Evolutionary conservation across 2,113 vertebrate species (phyloP).

Genomic region (Eidolon helvum): DNA sequence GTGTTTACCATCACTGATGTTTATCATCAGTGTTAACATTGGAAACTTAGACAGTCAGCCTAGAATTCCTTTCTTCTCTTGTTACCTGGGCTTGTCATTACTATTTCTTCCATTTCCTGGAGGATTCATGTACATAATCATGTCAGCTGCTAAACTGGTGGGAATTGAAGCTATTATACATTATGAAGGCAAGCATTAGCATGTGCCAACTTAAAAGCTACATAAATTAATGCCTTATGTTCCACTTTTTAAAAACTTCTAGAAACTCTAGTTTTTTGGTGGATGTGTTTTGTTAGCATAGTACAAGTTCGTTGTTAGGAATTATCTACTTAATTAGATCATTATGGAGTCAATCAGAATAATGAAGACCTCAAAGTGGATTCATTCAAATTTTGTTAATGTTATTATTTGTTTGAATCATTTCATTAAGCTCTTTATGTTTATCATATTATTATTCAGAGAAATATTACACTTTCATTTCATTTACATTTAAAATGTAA

Average conservation of each 20-base stretch:
- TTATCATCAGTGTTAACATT: conserved; percentile 53
- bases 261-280: background rate
- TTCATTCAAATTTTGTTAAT: background rate
- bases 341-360: conserved; percentile 6
- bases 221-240: conserved; percentile 22
- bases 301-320: background rate
- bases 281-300: background rate
- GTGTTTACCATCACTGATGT: conserved; percentile 35
- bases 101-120: conserved; percentile 56
- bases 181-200: conserved; percentile 59
- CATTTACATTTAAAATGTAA: background rate
- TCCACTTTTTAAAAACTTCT: background rate
- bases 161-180: conserved; percentile 60
- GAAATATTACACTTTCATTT: background rate
- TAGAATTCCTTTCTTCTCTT: conserved; percentile 53
- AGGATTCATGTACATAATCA: conserved; percentile 70
- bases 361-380: background rate
- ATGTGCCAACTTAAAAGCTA: conserved; percentile 46
- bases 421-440: background rate
- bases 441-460: background rate
- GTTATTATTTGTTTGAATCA: background rate
- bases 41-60: conserved; percentile 42
- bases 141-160: conserved; percentile 30
- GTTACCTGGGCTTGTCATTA: conserved; percentile 67
- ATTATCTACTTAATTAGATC: conserved; percentile 44